Base-by-base conservation (phyloP, 2,888 invertebrate genomes). In the Lycaena phlaeas region DNA sequence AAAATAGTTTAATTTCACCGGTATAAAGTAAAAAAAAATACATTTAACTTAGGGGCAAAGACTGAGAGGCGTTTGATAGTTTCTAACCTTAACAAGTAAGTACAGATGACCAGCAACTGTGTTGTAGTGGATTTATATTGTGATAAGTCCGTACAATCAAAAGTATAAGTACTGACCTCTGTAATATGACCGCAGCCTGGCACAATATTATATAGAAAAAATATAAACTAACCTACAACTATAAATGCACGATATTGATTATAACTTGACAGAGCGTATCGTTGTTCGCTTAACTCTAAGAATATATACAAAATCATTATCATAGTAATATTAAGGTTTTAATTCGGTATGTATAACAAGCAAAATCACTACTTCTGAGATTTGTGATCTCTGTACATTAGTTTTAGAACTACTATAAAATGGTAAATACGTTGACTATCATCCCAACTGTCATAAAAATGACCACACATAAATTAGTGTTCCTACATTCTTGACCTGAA, bases 171-270 rank as follows among this genome's bases (percentile, higher is more conserved):
- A 18, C 15, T 15, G 5, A 17, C 31, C 17, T 14, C 9, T 14
- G 7, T 29, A 14, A 9, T 30, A n/a, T n/a, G n/a, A n/a, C n/a
- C n/a, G n/a, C n/a, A n/a, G n/a, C 1, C 11, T 11, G 18, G 18
- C 12, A 34, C 12, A 12, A 18, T 18, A 2, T 11, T 11, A 25
- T 44, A 38, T 39, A 38, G 15, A 38, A 22, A n/a, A 28, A 40
- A 31, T 41, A 15, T 27, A 17, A 28, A 36, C 38, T 43, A 46
- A 38, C 40, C 27, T 34, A 42, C 26, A 29, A 26, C 44, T 47
- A 47, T 42, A 47, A 47, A 47, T 47, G 46, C 46, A 44, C 29
- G 31, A 39, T 26, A 29, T 7, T 25, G 10, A 28, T 38, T 12
- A 27, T 22, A 38, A 18, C 28, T 27, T 10, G 11, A 17, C 17